Evolutionary conservation across 2,888 invertebrate species (phyloP).

Genomic region (Andricus curvator): DNA sequence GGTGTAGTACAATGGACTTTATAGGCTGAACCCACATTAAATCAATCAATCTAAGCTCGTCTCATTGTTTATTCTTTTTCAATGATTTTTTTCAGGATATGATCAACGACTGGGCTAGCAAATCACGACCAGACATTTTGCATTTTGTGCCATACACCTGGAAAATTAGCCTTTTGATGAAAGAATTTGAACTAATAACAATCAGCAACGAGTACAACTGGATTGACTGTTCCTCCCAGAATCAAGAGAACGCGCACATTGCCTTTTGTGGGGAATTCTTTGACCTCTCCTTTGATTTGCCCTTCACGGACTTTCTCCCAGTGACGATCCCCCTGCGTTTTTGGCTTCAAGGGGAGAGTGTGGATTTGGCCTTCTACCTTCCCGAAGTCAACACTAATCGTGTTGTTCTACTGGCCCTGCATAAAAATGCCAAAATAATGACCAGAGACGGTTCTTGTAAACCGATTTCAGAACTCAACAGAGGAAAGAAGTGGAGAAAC

Average conservation of each 20-base stretch:
- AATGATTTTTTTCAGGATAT: slow-evolving; percentile 82
- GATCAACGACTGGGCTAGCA: slow-evolving; percentile 97
- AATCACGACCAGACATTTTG: slow-evolving; percentile 94
- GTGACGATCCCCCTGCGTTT: slow-evolving; percentile 93
- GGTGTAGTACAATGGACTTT: too few relatives aligned
- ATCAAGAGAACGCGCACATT: slow-evolving; percentile 96
- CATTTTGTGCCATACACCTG: slow-evolving; percentile 98
- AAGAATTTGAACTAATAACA: slow-evolving; percentile 97
- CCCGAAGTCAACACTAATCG: slow-evolving; percentile 96
- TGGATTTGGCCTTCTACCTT: slow-evolving; percentile 92
- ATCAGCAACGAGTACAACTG: slow-evolving; percentile 98
- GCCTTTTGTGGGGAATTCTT: slow-evolving; percentile 96
- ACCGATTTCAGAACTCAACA: slow-evolving; percentile 79
- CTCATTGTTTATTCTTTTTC: too few relatives aligned
- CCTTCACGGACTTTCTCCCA: slow-evolving; percentile 96
- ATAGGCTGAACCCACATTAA: too few relatives aligned
- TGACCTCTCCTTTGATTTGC: slow-evolving; percentile 95
- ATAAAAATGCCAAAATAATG: slow-evolving; percentile 92
- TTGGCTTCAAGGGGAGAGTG: slow-evolving; percentile 96
- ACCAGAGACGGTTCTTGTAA: slow-evolving; percentile 86
- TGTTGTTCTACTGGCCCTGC: slow-evolving; percentile 89
- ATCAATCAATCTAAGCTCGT: too few relatives aligned
- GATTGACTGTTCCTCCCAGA: slow-evolving; percentile 98
- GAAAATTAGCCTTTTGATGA: slow-evolving; percentile 93
- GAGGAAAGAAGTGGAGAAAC: slow-evolving; percentile 88